These are phyloP conservation scores for Falco cherrug DNA, from an alignment of 2,797 vertebrate genomes.

Conservation along the genomic window DNA sequence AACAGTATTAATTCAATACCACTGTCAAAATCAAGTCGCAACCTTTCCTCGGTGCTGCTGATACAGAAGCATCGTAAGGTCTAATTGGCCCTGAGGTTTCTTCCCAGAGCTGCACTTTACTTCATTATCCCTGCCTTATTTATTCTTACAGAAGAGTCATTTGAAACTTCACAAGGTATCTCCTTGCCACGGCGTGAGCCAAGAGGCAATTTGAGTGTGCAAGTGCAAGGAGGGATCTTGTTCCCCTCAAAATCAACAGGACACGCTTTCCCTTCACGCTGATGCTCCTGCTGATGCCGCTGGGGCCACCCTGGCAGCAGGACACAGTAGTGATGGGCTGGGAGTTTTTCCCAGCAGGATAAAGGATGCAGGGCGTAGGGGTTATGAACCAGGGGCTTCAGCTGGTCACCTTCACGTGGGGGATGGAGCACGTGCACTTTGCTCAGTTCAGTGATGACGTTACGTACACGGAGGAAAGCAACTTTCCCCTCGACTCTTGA, in stretches of 20 bases:
- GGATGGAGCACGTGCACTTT: neutral
- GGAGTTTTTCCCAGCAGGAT: neutral
- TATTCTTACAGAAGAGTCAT: neutral
- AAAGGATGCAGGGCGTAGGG: rapidly evolving
- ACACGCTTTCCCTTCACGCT: neutral
- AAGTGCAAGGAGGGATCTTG: neutral
- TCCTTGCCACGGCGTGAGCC: neutral
- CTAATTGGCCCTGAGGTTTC: slow-evolving; percentile 34
- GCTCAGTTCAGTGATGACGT: neutral
- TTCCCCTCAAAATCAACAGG: neutral
- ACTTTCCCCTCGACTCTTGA: neutral
- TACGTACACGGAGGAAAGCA: neutral
- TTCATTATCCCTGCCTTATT: slow-evolving; percentile 25
- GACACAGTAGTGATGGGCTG: neutral
- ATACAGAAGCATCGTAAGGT: neutral
- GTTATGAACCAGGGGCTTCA: neutral
- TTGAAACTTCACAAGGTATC: neutral
- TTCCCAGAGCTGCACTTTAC: slow-evolving; percentile 6
- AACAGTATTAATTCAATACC: neutral
- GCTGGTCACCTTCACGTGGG: neutral
- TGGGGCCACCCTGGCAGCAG: neutral
- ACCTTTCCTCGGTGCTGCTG: neutral
- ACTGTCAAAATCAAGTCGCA: slow-evolving; percentile 30
- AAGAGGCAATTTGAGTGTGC: neutral
- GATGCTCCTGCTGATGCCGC: neutral